Base-by-base conservation (phyloP, 1,140 invertebrate species). In the Pinna nobilis region DNA sequence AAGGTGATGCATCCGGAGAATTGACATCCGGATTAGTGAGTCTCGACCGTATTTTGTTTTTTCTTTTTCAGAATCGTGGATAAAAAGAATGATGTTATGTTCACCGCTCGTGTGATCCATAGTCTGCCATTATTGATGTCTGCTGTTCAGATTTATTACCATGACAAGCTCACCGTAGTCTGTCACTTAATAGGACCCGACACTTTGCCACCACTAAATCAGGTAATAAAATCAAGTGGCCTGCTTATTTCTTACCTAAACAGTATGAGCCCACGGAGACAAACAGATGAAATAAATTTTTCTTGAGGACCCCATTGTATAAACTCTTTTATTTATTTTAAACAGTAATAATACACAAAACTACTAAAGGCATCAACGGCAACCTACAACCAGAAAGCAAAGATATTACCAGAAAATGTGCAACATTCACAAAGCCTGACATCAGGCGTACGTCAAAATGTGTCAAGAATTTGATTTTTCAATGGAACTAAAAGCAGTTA, bases 181-280 rank as follows among this genome's bases (percentile, higher is more conserved):
- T 83, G 81, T 59, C 87, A 89, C 66, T 76, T 88, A 25, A 76
- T 89, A 41, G 86, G 86, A 15, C 79, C 83, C 9, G 87, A 88
- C 50, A 84, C 83, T 33, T 59, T 89, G 53, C 88, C 88, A 23
- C 65, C 78, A n/a, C 77, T 80, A 23, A 53, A 68, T 20, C 82
- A 85, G 80, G 87, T 86, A 61, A 72, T 33, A 20, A 15, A 15
- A 7, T n/a, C 2, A n/a, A 25, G 11, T 33, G 20, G 11, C 15
- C 13, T 9, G 28, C n/a, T 63, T 23, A 0, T 3, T n/a, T 20
- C 28, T 9, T 6, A 11, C 18, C 1, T n/a, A 13, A 20, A 61
- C 2, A 5, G 15, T 60, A 25, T n/a, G n/a, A 33, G 2, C 3
- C 32, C 11, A 39, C 18, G 13, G 4, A n/a, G 11, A 0, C 9